Evolutionary conservation across 2,113 vertebrate genomes (phyloP).

Genomic region (Colius striatus): DNA sequence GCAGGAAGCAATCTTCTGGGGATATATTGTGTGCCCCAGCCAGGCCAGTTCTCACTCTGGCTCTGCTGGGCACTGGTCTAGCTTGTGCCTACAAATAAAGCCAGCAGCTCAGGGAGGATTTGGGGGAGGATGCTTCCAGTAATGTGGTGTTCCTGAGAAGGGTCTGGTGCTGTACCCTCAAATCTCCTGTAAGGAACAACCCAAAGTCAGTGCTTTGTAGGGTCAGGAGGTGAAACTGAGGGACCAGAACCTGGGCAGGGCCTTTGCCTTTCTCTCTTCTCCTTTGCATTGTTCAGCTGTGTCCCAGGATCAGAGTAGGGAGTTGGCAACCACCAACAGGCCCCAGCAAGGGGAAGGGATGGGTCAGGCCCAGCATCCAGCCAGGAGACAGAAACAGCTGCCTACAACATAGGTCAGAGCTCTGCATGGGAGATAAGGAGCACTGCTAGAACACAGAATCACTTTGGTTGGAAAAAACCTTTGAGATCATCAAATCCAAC

Average conservation of each 20-base stretch:
- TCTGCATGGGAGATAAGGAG: neutral
- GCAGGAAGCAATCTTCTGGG: neutral
- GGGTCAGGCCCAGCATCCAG: neutral
- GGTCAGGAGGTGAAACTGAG: neutral
- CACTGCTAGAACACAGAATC: too few species aligned
- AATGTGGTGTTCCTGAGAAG: neutral
- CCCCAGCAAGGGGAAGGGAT: neutral
- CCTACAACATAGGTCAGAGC: rapidly evolving
- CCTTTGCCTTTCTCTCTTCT: neutral
- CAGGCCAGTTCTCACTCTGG: neutral
- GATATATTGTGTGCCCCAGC: neutral
- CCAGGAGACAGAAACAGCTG: neutral
- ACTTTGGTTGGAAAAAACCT: too few species aligned
- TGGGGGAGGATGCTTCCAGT: neutral
- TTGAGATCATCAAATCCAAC: too few species aligned
- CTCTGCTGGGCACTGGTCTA: neutral
- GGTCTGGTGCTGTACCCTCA: neutral
- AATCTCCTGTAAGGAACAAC: neutral
- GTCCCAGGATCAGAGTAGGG: neutral
- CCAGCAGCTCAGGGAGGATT: neutral
- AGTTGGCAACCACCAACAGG: neutral
- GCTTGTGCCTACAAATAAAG: neutral
- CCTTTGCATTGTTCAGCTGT: neutral
- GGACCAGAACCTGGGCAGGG: neutral
- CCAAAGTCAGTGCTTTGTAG: rapidly evolving